Evolutionary conservation across 37 sponge, comb jelly and placozoan species (phyloP).

Genomic region (Haliclona indistincta): DNA sequence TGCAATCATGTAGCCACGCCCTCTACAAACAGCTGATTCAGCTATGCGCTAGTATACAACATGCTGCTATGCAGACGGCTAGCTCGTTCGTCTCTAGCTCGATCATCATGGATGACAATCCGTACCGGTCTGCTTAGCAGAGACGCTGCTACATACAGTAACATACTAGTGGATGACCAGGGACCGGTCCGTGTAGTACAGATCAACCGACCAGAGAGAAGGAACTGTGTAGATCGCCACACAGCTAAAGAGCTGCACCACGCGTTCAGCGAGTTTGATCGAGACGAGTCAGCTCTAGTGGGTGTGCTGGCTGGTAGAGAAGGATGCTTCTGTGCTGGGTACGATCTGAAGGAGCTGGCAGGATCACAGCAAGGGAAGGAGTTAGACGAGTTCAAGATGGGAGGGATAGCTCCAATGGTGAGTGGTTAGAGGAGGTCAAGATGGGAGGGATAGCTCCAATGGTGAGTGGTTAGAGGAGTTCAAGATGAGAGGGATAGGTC

Average conservation of each 20-base stretch:
- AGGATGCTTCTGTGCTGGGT: slow-evolving; percentile 73
- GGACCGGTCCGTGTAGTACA: slow-evolving; percentile 23
- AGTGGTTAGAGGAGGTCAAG: no score
- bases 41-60: no score
- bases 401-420: no score
- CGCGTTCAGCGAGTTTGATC: slow-evolving; percentile 52
- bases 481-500: no score
- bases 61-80: no score
- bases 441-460: slow-evolving; percentile 60
- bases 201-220: slow-evolving; percentile 55
- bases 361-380: no score
- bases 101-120: no score
- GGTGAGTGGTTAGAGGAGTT: slow-evolving; percentile 31
- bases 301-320: slow-evolving; percentile 60
- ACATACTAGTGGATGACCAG: slow-evolving; percentile 10
- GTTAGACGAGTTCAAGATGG: no score
- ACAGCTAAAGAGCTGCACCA: slow-evolving; percentile 50
- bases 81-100: not conserved
- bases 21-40: no score
- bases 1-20: no score
- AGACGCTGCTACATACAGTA: not conserved
- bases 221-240: slow-evolving; percentile 52
- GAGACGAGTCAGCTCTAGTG: slow-evolving; percentile 5
- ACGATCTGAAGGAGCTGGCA: slow-evolving; percentile 67
- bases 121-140: no score